Base-by-base conservation (phyloP, 2,113 vertebrate genomes). In the Orycteropus afer region DNA sequence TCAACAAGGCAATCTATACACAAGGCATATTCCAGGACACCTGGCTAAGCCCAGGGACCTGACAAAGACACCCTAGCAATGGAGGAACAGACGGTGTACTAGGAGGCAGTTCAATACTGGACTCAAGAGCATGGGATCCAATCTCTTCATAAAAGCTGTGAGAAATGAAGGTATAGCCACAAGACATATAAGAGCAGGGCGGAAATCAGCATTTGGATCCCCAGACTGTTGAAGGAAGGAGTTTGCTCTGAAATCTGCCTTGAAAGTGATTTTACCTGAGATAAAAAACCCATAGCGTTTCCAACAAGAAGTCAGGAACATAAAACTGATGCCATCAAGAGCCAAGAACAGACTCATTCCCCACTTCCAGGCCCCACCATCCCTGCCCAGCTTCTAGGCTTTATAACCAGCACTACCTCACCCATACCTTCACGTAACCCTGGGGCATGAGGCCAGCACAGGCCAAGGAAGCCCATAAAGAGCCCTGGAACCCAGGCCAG, bases 141-240 rank as follows among this genome's bases (percentile, higher is more conserved):
- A 77, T 45, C 29, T 53, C 90, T 90, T 82, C 81, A 47, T 3
- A 53, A 10, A 77, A 57, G 55, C 3, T 74, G 3, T 40, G 10
- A 94, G 73, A 90, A 89, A 83, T 2, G 1, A 91, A 89, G 42
- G 40, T 53, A 37, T 37, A 74, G 71, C 40, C 77, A 78, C 23
- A 27, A 94, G 59, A 95, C 89, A 92, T 47, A 1, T 59, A 83
- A 84, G 23, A 92, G 49, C 4, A 22, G 23, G 9, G 25, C 42
- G 78, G 82, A 87, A 76, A 84, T 59, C 61, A 86, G 53, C 86
- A 92, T 55, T 53, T 51, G 29, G 59, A 91, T 53, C 29, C 51
- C 74, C 7, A 63, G 22, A 57, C 63, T 65, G 71, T 57, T 51
- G 42, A 13, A 53, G 82, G 69, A 27, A 45, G 57, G 42, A 93